A percentile compares a stretch with the other conserved stretches of the same genome.
Conservation (phyloP, 1,140 invertebrate species). For the Vollenhovia emeryi region DNA sequence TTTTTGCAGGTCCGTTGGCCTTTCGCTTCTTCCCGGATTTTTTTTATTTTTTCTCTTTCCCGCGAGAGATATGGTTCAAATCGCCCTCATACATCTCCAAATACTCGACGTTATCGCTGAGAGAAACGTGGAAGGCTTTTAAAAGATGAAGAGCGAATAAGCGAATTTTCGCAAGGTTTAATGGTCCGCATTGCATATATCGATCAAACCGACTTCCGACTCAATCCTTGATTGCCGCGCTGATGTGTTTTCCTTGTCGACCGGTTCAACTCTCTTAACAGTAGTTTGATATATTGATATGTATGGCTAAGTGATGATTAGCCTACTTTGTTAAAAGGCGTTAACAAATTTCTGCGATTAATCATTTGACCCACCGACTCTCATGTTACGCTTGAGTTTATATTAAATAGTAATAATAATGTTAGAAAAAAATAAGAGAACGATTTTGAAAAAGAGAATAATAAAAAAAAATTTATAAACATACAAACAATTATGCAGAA, state of each 20-base stretch:
- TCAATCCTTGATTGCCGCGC: background rate
- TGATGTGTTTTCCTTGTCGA: conserved; percentile 30
- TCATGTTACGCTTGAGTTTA: background rate
- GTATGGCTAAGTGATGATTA: conserved; percentile 24
- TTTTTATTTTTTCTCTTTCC: background rate
- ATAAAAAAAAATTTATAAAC: background rate
- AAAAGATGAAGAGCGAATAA: conserved; percentile 62
- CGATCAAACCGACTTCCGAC: background rate
- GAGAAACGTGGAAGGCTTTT: conserved; percentile 69
- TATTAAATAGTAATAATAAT: background rate
- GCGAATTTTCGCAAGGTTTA: conserved; percentile 51
- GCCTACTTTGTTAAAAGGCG: background rate
- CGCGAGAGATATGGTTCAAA: background rate
- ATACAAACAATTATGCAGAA: background rate
- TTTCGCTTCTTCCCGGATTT: conserved; percentile 17
- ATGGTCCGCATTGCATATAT: conserved; percentile 33
- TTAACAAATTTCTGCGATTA: background rate
- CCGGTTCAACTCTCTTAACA: background rate
- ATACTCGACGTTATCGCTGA: background rate
- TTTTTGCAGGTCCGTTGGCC: conserved; percentile 59
- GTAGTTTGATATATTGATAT: background rate
- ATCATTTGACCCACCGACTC: background rate
- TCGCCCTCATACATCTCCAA: background rate
- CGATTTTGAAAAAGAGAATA: background rate
- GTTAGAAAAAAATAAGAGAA: background rate